Base-by-base conservation (phyloP, 2,888 invertebrate species). In the Celastrina argiolus region DNA sequence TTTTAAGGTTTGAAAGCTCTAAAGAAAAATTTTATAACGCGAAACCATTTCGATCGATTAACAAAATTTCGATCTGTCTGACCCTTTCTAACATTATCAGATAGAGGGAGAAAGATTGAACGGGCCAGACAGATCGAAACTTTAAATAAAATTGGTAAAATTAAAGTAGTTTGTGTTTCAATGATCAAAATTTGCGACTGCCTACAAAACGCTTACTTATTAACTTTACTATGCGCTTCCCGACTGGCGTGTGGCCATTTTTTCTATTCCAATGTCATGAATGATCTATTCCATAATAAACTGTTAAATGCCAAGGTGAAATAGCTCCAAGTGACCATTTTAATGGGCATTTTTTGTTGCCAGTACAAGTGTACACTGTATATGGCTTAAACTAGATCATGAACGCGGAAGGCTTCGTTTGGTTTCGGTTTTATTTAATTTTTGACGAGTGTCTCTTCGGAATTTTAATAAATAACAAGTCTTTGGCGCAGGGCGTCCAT, bases 261-360 rank as follows among this genome's bases (percentile, higher is more conserved):
- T 42, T 41, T 42, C 31, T 45, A 45, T 2, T 18, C 45, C 18
- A 18, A 18, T 45, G 18, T 45, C 45, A 16, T 18, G 16, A 45
- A 10, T 45, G 45, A 10, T 45, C 45, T 45, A 45, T 45, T 18
- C 42, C 42, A 45, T 45, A 45, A 45, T 45, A 45, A 18, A 45
- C 8, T 45, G 16, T 45, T 45, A 45, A 45, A 45, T 45, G 45
- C 45, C 45, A 45, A 45, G 45, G 45, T 10, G 45, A 45, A 16
- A 31, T 31, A 6, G 16, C 18, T 45, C 45, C 45, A 45, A 45
- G 45, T 45, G 45, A 45, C 45, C 10, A 45, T 45, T 45, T 45
- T 45, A 45, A 45, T 45, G 45, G 18, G 45, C 45, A 18, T 45
- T 45, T 42, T 45, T 45, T 45, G 45, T 45, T 16, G n/a, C n/a